Evolutionary conservation across 2,797 vertebrate genomes (phyloP).

Genomic region (Rhyacichthys aspro): DNA sequence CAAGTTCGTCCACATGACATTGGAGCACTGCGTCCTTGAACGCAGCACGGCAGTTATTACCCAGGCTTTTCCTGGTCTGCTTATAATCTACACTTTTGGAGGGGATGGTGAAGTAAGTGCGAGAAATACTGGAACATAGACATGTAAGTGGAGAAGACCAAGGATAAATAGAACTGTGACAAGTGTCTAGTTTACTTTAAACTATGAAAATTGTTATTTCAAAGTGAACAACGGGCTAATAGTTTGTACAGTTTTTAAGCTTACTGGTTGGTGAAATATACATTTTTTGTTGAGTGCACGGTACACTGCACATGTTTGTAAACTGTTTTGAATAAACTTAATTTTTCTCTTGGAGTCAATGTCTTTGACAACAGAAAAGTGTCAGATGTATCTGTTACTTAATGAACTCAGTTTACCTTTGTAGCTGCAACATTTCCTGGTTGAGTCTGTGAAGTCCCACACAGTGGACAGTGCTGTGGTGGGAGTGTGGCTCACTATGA

Average conservation of each 20-base stretch:
- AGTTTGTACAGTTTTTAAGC: too few relatives aligned
- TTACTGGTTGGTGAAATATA: too few relatives aligned
- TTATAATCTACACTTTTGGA: constrained; percentile 61
- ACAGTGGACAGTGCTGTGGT: neutral
- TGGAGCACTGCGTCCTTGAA: constrained; percentile 65
- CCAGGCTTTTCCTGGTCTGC: constrained; percentile 52
- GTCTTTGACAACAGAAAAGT: constrained; percentile 1
- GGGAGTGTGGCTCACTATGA: constrained; percentile 50
- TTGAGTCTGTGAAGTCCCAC: too few relatives aligned
- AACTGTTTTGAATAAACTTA: too few relatives aligned
- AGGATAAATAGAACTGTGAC: too few relatives aligned
- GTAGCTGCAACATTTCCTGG: too few relatives aligned
- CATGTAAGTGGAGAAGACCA: constrained; percentile 16
- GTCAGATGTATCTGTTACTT: neutral
- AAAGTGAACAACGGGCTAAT: too few relatives aligned
- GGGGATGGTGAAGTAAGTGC: constrained; percentile 37
- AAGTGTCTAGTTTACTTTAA: too few relatives aligned
- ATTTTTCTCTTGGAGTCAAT: neutral
- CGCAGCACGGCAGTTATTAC: constrained; percentile 54
- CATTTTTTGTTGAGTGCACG: too few relatives aligned
- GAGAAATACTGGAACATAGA: constrained; percentile 19
- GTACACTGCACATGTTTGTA: too few relatives aligned
- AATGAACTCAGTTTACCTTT: neutral
- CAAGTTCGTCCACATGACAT: too few relatives aligned
- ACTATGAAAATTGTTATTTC: too few relatives aligned